Base-by-base conservation (phyloP, 2,888 invertebrate genomes). In the Limenitis arthemis region DNA sequence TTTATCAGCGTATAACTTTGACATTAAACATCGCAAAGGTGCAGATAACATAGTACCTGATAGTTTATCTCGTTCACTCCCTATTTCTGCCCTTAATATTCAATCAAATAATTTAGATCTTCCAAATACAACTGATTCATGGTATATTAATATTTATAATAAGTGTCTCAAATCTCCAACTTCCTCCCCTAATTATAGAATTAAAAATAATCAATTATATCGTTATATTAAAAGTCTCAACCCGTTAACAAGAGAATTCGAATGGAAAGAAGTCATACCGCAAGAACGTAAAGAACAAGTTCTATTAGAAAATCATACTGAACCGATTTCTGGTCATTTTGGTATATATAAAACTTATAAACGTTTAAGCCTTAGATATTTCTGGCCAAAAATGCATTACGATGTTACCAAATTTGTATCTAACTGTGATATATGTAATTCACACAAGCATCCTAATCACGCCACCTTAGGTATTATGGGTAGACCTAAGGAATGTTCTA, bases 41-140 rank as follows among this genome's bases (percentile, higher is more conserved):
- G n/a, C 1, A 0, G 64, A 67, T 6, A 66, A 65, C 33, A 49
- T 66, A 2, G 38, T 65, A 1, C 65, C 66, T 1, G 65, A 67
- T 30, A 38, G 49, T 0, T 34, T 66, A 0, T 63, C 63, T 5
- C 38, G 64, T 0, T n/a, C 54, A 37, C 39, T 53, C 8, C 54
- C 58, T 0, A 34, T 56, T 7, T 31, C 43, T 20, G n/a, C 39
- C 2, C 57, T 58, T 6, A 31, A 28, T 29, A 20, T 8, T 8
- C 6, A 6, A 33, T 8, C 7, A 8, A n/a, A n/a, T n/a, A n/a
- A n/a, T n/a, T n/a, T n/a, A n/a, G 34, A 33, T 33, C 34, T 6
- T 8, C 6, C 7, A 33, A 30, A 8, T 7, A 56, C 56, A n/a
- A 46, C 29, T 0, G 59, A 62, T 34, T 5, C 20, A 4, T 61